Evolutionary conservation across 2,113 vertebrate genomes (phyloP), one percentile per base, ranked within the genome.

Genomic region (Perca fluviatilis): DNA sequence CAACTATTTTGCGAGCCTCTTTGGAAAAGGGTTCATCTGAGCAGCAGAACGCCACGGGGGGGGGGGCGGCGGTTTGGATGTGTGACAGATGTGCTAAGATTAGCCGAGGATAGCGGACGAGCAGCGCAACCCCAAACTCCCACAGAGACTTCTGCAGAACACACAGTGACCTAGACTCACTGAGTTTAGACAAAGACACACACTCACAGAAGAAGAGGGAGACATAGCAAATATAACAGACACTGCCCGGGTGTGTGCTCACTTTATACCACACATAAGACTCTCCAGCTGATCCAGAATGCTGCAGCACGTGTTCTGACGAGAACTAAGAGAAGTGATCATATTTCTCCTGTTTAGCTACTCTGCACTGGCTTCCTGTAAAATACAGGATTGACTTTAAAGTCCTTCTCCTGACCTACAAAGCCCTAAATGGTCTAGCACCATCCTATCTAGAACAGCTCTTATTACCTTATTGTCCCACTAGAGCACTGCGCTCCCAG

Each of bases 51-150:
- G 71, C 30, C 30, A 33, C 3, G 3, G 30, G 30, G 30, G 30
- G 30, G 30, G 15, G 69, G 69, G 47, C 10, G 47, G 77, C 0
- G 61, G 66, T 67, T 78, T 86, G 86, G 80, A 82, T 43, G 64
- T 21, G 70, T 83, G 80, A 86, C 75, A 77, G 83, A 86, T 57
- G 86, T 2, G 57, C 77, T 80, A 72, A 87, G 81, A 84, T 92
- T 87, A 86, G 88, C 73, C 13, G 86, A 71, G 82, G 73, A 43
- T 57, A 58, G 68, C 43, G 77, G 84, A 86, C 57, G 30, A 87
- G 90, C 33, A 63, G 79, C 19, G 87, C 79, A 92, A 91, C 88
- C 80, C 27, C 88, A 90, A 74, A 92, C 88, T 82, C 91, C 91
- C 89, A 84, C 73, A 51, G 91, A 89, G 91, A 88, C 86, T 0